Evolutionary conservation across 2,888 invertebrate genomes (phyloP), one percentile per base, ranked within the genome.

Genomic region (Folsomia candida): DNA sequence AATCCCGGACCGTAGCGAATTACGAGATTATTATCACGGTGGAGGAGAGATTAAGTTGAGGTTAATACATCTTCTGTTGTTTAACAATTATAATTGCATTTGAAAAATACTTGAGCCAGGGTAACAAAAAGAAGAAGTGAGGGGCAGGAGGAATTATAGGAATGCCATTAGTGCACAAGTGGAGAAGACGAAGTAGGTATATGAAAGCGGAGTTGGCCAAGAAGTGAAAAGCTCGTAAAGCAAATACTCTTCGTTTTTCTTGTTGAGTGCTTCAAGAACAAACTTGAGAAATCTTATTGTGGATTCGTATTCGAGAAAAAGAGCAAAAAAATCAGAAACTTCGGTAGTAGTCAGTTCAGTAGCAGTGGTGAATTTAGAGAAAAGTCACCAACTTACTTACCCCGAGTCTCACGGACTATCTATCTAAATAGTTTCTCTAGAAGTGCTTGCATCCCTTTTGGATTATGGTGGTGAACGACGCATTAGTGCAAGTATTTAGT

Each of bases 31-130:
- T 9, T 37, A 37, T 4, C 4, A 37, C 6, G 11, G 54, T 14
- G 18, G 20, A 54, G 20, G 54, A 4, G 22, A n/a, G 54, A 54
- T 54, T 54, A 54, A 22, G 37, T 37, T 14, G 37, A 14, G 37
- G 37, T 37, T 37, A 37, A 37, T 37, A 54, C 6, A 54, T 54
- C 54, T 54, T 22, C 18, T 47, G 9, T 47, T 54, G 18, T 54
- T n/a, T 6, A n/a, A 61, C 28, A 26, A 61, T 61, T 61, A 61
- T 61, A 61, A 61, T 61, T 61, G 61, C 27, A 28, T 61, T 61
- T 64, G 51, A 25, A 59, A 64, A 64, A 64, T 64, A 64, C 51
- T 47, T 47, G n/a, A 47, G 6, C 28, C 37, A 51, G 47, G 29
- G 27, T 59, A 24, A 59, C 25, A 26, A 4, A 11, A 11, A 25